Evolutionary conservation across 30 jellyfish, hydroid and myxozoan species (phyloP).

Genomic region (Aurelia aurita complex sp. Pacific): DNA sequence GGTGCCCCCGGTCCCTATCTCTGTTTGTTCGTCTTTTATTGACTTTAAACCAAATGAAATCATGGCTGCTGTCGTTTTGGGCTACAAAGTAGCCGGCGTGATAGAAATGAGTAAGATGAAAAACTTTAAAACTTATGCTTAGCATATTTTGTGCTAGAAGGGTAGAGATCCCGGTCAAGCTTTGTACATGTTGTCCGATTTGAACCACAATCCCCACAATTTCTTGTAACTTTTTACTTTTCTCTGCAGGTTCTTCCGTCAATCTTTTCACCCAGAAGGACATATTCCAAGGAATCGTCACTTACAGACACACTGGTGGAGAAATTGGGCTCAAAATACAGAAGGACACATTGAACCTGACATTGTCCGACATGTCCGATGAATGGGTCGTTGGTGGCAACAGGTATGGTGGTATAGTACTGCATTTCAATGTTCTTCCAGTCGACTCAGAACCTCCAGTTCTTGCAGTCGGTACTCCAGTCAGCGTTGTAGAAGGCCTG

Average conservation of each 20-base stretch:
- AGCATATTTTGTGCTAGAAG: no score
- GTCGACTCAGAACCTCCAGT: constrained; percentile 93
- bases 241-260: constrained; percentile 66
- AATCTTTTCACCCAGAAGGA: constrained; percentile 76
- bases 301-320: constrained; percentile 93
- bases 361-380: constrained; percentile 79
- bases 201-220: background rate
- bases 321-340: constrained; percentile 78
- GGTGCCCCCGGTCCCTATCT: no score
- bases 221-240: background rate
- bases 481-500: constrained; percentile 81
- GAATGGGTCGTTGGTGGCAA: constrained; percentile 87
- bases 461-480: constrained; percentile 46
- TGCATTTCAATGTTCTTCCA: constrained; percentile 69
- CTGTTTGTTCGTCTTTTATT: no score
- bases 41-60: no score
- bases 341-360: constrained; percentile 61
- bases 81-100: no score
- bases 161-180: no score
- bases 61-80: no score
- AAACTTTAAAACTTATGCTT: no score
- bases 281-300: constrained; percentile 67
- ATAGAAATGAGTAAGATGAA: no score
- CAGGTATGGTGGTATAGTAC: constrained; percentile 55
- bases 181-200: background rate